A percentile compares a stretch with the other conserved stretches of the same genome.
phyloP scores from a whole-genome alignment of 2,888 invertebrate genomes.

The Ceriagrion tenellum region DNA sequence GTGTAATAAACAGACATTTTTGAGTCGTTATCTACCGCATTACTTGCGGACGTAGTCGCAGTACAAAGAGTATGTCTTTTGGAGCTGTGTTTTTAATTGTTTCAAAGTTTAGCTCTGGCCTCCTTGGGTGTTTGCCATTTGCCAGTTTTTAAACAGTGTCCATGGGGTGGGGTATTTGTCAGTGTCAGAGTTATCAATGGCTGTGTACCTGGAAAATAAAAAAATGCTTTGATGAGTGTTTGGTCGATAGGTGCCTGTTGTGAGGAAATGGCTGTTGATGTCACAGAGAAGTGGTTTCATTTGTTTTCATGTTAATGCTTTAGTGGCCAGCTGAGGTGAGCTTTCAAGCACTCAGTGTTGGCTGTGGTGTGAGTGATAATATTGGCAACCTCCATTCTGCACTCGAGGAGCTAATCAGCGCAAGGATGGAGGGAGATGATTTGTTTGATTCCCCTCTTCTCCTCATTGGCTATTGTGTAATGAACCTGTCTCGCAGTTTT shows the following conservation, averaged over 20 bases:
- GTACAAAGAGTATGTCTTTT: constrained; percentile 63
- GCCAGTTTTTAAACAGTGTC: constrained; percentile 63
- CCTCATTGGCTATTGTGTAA: neutral
- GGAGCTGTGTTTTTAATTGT: constrained; percentile 66
- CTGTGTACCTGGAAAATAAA: constrained; percentile 47
- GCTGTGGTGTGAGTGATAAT: neutral
- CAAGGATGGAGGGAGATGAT: neutral
- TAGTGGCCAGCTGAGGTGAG: constrained; percentile 29
- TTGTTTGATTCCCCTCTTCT: neutral
- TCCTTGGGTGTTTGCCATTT: constrained; percentile 65
- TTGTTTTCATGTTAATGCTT: constrained; percentile 56
- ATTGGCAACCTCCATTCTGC: constrained; percentile 31
- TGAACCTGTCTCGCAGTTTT: neutral
- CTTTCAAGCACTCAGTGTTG: neutral
- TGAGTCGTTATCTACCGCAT: constrained; percentile 51
- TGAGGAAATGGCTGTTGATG: constrained; percentile 61
- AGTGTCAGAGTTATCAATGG: constrained; percentile 58
- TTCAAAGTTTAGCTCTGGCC: constrained; percentile 64
- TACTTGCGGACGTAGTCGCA: constrained; percentile 58
- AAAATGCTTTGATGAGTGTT: constrained; percentile 48
- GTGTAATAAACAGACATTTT: constrained; percentile 55
- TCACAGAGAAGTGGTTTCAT: constrained; percentile 54
- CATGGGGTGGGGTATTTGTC: constrained; percentile 34
- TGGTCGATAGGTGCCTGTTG: constrained; percentile 60
- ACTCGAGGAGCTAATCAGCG: neutral